Base-by-base conservation (phyloP, 2,888 invertebrate species). In the Tigriopus californicus region DNA sequence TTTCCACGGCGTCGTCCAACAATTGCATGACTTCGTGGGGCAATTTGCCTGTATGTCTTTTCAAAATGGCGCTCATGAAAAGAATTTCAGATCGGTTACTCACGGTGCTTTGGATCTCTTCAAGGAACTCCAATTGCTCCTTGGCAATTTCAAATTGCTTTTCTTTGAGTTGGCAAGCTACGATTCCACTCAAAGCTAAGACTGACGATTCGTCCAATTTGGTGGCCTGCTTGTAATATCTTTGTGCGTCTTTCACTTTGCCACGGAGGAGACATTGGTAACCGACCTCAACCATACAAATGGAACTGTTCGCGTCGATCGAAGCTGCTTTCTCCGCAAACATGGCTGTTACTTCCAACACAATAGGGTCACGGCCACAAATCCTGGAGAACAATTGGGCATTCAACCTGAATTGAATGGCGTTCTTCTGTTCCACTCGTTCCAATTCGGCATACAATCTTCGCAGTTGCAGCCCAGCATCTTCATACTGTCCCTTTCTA, bases 131-230 rank as follows among this genome's bases (percentile, higher is more conserved):
- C 18, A 66, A 62, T 41, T 65, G 65, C 48, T 66, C 66, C 49
- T 66, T 66, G 12, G 66, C 81, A 66, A 85, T 80, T 42, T 83
- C 82, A 2, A 79, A 77, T 33, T 84, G 83, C 41, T 71, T 71
- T 65, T 87, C 83, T 61, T 76, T 71, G 65, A 89, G 75, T 70
- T 90, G 88, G 69, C 90, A 89, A 4, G 82, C 72, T 12, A 90
- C 86, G 55, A 90, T 73, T 1, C 91, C 90, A 51, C 51, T 49
- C 42, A 58, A 25, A 10, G 57, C 49, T 11, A 46, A 24, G 15
- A 87, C 80, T 20, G 84, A 86, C 42, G 85, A 82, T 65, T 86
- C 86, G 67, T 92, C 86, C 13, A 86, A 74, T 71, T 86, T 85
- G 56, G 86, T 82, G 1, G 89, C 86, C 56, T 80, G 80, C 66